These are phyloP conservation scores for Schmidtea mediterranea DNA, from an alignment of 1,140 invertebrate genomes.

Conservation along the genomic window DNA sequence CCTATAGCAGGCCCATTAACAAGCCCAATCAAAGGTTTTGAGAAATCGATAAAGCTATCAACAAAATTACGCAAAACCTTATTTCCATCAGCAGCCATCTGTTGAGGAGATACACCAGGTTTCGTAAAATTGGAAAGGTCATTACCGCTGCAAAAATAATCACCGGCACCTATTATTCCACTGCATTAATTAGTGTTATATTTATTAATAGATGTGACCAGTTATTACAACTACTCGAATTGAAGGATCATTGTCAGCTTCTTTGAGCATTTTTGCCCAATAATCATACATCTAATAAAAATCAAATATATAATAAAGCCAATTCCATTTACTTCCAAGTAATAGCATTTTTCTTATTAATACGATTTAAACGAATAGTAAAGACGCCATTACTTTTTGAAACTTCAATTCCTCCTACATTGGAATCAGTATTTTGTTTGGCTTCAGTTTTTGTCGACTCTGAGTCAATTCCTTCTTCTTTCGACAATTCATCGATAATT, in stretches of 20 bases:
- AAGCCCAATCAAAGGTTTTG: conserved; percentile 56
- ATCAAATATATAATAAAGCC: too few relatives aligned
- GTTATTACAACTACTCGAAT: conserved; percentile 41
- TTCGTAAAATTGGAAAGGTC: conserved; percentile 38
- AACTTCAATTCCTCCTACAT: conserved; percentile 7
- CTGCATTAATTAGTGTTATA: too few relatives aligned
- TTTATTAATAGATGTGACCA: conserved; percentile 20
- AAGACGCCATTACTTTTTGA: conserved; percentile 29
- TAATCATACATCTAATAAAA: conserved; percentile 36
- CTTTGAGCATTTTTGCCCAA: conserved; percentile 36
- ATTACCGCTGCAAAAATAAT: conserved; percentile 60
- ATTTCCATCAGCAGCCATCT: conserved; percentile 1
- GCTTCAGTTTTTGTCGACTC: not conserved
- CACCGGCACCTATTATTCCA: conserved; percentile 27
- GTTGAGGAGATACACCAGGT: conserved; percentile 10
- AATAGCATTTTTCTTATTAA: conserved; percentile 49
- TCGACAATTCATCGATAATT: not conserved
- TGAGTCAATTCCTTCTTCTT: not conserved
- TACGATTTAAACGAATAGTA: conserved; percentile 35
- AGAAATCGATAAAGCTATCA: conserved; percentile 49
- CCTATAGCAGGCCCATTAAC: conserved; percentile 83
- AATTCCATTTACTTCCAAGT: conserved; percentile 14
- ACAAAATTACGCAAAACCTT: conserved; percentile 36
- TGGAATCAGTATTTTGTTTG: not conserved
- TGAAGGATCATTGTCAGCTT: conserved; percentile 37